These are phyloP conservation scores for Holacanthus passer DNA, from an alignment of 2,113 vertebrate species.

Conservation along the genomic window DNA sequence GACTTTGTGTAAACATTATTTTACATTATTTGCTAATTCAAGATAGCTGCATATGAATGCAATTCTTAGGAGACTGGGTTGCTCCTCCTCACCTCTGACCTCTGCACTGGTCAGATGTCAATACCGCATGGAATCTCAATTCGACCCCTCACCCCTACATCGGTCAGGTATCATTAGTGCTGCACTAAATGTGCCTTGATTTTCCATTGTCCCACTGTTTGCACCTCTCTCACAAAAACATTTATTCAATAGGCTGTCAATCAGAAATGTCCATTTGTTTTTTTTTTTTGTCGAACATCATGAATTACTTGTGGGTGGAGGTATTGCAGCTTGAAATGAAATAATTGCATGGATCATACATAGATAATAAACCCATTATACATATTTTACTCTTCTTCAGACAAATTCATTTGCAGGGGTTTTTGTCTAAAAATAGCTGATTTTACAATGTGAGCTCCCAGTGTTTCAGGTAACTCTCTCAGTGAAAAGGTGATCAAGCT, in stretches of 20 bases:
- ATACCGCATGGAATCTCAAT: not conserved
- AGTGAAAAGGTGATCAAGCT: not conserved
- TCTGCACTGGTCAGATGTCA: conserved; percentile 15
- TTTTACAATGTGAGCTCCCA: not conserved
- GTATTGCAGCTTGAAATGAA: not conserved
- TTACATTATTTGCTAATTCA: conserved; percentile 2
- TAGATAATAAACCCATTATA: conserved; percentile 1
- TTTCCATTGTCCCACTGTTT: not conserved
- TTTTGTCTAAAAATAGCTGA: conserved; percentile 2
- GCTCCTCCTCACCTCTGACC: not conserved
- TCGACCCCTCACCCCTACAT: not conserved
- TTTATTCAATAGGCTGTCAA: not conserved
- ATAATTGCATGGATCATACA: not conserved
- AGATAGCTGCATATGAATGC: not conserved
- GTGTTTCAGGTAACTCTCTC: not conserved
- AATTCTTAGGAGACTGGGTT: not conserved
- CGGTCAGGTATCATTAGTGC: not conserved
- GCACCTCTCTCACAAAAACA: not conserved
- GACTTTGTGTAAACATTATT: not conserved
- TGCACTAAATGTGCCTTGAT: not conserved
- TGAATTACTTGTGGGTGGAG: not conserved
- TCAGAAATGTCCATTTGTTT: not conserved
- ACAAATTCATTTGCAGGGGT: not conserved
- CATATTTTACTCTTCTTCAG: not conserved
- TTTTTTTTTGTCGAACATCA: not conserved